These are phyloP conservation scores for Trichopoda pennipes DNA, from an alignment of 2,888 invertebrate genomes.

Conservation along the genomic window DNA sequence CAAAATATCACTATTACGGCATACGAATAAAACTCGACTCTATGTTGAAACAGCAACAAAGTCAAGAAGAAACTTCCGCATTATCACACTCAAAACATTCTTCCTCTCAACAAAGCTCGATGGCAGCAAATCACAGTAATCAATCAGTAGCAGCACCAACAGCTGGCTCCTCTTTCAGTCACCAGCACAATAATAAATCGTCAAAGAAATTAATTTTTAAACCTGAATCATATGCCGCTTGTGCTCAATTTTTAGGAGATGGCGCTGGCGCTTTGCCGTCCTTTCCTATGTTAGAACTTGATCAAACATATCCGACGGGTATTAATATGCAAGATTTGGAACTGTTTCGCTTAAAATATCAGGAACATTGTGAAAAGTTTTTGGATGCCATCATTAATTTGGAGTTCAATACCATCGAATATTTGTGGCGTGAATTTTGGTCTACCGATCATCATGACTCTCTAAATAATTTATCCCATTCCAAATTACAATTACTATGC, in stretches of 20 bases:
- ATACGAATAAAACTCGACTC: slow-evolving; percentile 96
- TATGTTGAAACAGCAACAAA: slow-evolving; percentile 82
- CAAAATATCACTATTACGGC: slow-evolving; percentile 99
- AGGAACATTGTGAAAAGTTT: slow-evolving; percentile 96
- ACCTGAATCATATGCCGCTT: slow-evolving; percentile 80
- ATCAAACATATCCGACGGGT: slow-evolving; percentile 85
- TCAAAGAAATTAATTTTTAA: slow-evolving; percentile 74
- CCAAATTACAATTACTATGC: slow-evolving; percentile 79
- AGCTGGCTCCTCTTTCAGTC: slow-evolving; percentile 58
- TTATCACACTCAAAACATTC: slow-evolving; percentile 45
- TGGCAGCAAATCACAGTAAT: slow-evolving; percentile 10
- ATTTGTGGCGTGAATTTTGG: slow-evolving; percentile 97
- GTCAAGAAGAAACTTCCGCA: slow-evolving; percentile 81
- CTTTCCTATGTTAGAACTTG: slow-evolving; percentile 88
- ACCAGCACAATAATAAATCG: slow-evolving; percentile 58
- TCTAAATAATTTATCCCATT: slow-evolving; percentile 88
- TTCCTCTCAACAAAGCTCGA: slow-evolving; percentile 23
- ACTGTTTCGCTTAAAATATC: slow-evolving; percentile 89
- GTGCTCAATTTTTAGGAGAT: slow-evolving; percentile 89
- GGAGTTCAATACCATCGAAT: slow-evolving; percentile 94
- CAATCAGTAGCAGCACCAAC: neutral
- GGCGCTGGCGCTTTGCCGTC: slow-evolving; percentile 88
- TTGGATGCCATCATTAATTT: slow-evolving; percentile 94
- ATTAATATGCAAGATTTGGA: slow-evolving; percentile 89
- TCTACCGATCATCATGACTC: slow-evolving; percentile 90